A percentile compares a stretch with the other conserved stretches of the same genome.
phyloP scores from a whole-genome alignment of 2,888 invertebrate species.

The Hyppa rectilinea region DNA sequence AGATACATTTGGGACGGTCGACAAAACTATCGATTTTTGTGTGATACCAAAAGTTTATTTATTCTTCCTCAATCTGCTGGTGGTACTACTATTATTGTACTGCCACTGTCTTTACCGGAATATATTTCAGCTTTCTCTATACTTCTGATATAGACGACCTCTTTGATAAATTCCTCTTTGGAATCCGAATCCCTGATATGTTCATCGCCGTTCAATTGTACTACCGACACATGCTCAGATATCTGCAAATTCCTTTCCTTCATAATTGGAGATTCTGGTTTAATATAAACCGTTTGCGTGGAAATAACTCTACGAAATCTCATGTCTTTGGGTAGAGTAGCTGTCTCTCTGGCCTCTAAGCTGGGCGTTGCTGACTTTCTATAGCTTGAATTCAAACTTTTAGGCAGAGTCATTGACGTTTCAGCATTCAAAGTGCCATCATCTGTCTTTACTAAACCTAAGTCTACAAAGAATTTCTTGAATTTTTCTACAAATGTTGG shows the following conservation, averaged over 20 bases:
- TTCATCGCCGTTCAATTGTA: conserved; percentile 84
- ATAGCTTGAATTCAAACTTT: conserved; percentile 82
- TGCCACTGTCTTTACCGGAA: conserved; percentile 82
- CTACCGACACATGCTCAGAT: conserved; percentile 85
- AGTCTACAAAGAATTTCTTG: conserved; percentile 86
- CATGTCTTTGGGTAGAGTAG: conserved; percentile 88
- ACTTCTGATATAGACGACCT: conserved; percentile 81
- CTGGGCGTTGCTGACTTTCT: conserved; percentile 81
- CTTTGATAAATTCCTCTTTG: conserved; percentile 76
- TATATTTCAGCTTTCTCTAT: conserved; percentile 84
- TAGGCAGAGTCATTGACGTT: conserved; percentile 80
- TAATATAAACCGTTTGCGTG: conserved; percentile 86
- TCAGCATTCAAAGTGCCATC: conserved; percentile 72
- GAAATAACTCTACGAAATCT: conserved; percentile 85
- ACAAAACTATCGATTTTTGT: conserved; percentile 41
- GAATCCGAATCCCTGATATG: conserved; percentile 75
- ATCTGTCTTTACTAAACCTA: conserved; percentile 83
- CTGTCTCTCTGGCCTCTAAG: conserved; percentile 79
- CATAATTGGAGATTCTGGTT: conserved; percentile 79
- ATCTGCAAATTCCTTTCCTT: conserved; percentile 75
- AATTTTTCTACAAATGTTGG: conserved; percentile 88
- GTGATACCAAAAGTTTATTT: conserved; percentile 18
- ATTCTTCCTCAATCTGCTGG: conserved; percentile 83
- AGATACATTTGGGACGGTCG: conserved; percentile 18
- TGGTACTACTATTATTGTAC: conserved; percentile 86